These are phyloP conservation scores for Drosophila oshimai DNA, from an alignment of 1,140 invertebrate species.

Conservation along the genomic window DNA sequence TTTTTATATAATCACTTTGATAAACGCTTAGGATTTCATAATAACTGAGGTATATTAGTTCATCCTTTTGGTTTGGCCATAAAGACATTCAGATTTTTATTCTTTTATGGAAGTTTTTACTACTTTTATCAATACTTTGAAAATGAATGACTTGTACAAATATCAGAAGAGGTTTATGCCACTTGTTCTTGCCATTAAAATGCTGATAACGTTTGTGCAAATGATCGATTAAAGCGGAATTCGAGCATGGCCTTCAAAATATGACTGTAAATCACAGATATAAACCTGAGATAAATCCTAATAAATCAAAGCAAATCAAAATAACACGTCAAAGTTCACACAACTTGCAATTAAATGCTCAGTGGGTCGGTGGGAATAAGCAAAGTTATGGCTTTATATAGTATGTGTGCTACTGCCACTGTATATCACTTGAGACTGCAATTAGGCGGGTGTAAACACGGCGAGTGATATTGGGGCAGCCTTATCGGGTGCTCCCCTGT, in stretches of 20 bases:
- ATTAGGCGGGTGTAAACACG: slow-evolving; percentile 24
- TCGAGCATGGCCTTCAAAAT: not conserved
- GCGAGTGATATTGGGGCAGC: slow-evolving; percentile 8
- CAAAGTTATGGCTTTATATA: slow-evolving; percentile 18
- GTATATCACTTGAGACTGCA: slow-evolving; percentile 39
- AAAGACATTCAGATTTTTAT: too few relatives aligned
- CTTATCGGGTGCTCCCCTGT: slow-evolving; percentile 27
- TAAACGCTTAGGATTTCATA: too few relatives aligned
- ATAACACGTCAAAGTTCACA: not conserved
- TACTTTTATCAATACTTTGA: not conserved
- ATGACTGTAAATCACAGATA: not conserved
- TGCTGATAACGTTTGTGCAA: not conserved
- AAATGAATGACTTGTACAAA: not conserved
- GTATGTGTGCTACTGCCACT: slow-evolving; percentile 5
- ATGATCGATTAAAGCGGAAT: not conserved
- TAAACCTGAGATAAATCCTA: not conserved
- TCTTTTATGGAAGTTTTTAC: not conserved
- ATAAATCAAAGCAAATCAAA: slow-evolving; percentile 17
- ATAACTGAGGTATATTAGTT: too few relatives aligned
- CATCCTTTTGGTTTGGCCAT: too few relatives aligned
- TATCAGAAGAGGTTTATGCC: not conserved
- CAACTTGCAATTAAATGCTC: too few relatives aligned
- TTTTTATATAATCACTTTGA: too few relatives aligned
- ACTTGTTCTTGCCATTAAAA: not conserved
- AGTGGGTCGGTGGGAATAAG: not conserved